Evolutionary conservation across 2,113 vertebrate genomes (phyloP), one percentile per base, ranked within the genome.

Genomic region (Atlantisia rogersi): DNA sequence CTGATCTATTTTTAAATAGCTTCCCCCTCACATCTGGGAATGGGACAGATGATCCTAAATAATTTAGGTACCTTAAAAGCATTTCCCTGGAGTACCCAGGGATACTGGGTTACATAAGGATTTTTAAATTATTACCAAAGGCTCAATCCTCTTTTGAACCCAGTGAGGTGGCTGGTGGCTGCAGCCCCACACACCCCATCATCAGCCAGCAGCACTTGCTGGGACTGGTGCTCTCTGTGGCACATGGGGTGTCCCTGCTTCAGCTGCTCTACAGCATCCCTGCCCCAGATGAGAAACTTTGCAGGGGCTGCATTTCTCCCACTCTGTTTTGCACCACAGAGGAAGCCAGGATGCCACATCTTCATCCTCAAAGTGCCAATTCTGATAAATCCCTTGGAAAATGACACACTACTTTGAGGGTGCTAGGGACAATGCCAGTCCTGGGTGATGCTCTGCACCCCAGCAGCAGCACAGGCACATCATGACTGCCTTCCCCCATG

Each of bases 391-490:
- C 5, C 35, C 10, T 24, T 37, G 16, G 10, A 80, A 88, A 93
- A 73, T 1, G 3, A 44, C 19, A 17, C 18, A 2, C 20, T 35
- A 4, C n/a, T 48, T 63, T 14, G 48, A 80, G 42, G 37, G 31
- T 2, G 4, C n/a, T 53, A 42, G 31, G 20, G 75, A 77, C 1
- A 13, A 31, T 35, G 73, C 26, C 1, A 7, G 46, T 15, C 58
- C 0, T 0, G 2, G 53, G 18, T 2, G 11, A 76, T 22, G 26
- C 44, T 71, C 8, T 0, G 58, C 3, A 3, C 20, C 31, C 25
- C 21, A 42, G 14, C 35, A 31, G 68, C 17, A 59, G 62, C 26
- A n/a, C n/a, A 17, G 48, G 48, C 15, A 40, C 25, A 14, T 18
- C 3, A 0, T 40, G 65, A 2, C 81, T 59, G 64, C 74, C 18